Percentiles rank a stretch among this genome's conserved stretches.
Evolutionary conservation across 2,113 vertebrate genomes (phyloP).

Genomic region (Urocitellus parryii): DNA sequence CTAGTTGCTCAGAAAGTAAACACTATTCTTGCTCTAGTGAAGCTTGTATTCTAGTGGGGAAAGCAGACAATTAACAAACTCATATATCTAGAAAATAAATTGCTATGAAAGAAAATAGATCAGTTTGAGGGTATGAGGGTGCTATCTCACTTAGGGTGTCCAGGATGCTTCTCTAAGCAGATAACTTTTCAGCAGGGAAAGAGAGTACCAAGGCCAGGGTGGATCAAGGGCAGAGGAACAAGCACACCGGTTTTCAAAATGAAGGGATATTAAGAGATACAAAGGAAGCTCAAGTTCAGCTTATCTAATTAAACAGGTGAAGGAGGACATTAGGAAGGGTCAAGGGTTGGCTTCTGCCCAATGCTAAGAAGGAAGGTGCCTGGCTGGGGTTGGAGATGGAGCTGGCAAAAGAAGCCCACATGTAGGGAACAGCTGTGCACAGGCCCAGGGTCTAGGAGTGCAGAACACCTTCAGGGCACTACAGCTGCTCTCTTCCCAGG

Average conservation of each 20-base stretch:
- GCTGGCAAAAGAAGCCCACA: background rate
- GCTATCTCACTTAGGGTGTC: background rate
- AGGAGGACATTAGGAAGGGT: background rate
- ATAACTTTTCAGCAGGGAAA: background rate
- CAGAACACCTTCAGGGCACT: background rate
- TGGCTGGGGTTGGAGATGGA: background rate
- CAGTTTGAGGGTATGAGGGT: background rate
- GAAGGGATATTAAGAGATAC: background rate
- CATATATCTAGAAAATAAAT: background rate
- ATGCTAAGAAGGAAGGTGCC: fast-evolving
- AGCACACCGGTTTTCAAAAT: background rate
- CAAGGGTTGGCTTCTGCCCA: background rate
- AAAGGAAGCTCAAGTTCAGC: background rate
- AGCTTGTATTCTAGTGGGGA: background rate
- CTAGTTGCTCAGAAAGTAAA: background rate
- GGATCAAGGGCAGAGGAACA: background rate
- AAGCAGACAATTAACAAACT: background rate
- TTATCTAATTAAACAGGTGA: background rate
- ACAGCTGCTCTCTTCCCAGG: background rate
- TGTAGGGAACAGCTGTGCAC: background rate
- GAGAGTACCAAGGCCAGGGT: background rate
- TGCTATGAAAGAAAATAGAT: background rate
- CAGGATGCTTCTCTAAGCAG: background rate
- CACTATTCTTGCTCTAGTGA: background rate
- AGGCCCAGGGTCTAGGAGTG: too few relatives aligned